phyloP scores from a whole-genome alignment of 2,113 vertebrate genomes.

The Pachyramphus minor region DNA sequence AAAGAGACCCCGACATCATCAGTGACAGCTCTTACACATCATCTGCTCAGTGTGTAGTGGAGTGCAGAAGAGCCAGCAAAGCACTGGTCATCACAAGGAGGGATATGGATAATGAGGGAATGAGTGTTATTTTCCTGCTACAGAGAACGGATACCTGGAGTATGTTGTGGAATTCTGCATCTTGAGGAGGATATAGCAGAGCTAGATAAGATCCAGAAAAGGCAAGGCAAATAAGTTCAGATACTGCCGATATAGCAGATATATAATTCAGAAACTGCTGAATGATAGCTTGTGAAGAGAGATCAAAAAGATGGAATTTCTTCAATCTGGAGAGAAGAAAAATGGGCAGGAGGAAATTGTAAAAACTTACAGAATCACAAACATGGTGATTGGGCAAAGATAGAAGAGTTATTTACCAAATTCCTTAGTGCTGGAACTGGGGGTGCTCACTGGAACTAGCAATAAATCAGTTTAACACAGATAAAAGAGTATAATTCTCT shows the following conservation, averaged over 20 bases:
- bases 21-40: neutral
- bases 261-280: neutral
- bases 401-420: neutral
- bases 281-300: neutral
- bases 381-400: neutral
- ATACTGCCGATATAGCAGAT: neutral
- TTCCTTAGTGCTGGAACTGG: neutral
- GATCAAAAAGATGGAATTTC: neutral
- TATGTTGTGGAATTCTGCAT: neutral
- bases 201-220: neutral
- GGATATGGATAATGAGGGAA: fast-evolving
- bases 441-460: neutral
- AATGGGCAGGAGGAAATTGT: fast-evolving
- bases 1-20: neutral
- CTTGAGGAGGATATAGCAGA: fast-evolving
- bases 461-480: neutral
- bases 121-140: neutral
- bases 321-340: neutral
- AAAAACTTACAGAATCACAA: neutral
- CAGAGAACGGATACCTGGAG: neutral
- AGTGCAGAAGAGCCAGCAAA: neutral
- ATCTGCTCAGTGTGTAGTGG: neutral
- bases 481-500: neutral
- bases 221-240: neutral
- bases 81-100: neutral